Evolutionary conservation across 2,888 invertebrate species (phyloP), one percentile per base, ranked within the genome.

Genomic region (Dendrolimus pini): DNA sequence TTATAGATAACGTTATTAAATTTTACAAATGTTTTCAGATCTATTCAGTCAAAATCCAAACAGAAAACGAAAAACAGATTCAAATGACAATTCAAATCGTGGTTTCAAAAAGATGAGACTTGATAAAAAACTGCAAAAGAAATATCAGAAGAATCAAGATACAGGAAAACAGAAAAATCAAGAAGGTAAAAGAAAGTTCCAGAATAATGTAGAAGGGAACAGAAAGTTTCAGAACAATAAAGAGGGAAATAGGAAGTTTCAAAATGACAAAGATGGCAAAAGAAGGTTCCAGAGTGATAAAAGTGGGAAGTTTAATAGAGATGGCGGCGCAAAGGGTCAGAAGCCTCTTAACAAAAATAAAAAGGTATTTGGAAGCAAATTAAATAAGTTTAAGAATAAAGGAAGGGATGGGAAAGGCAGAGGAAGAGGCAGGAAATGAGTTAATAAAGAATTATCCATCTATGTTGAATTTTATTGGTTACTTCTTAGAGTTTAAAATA

Each of bases 61-160:
- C 8, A 81, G 78, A 47, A 89, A 89, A 67, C 72, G 89, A 1
- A 89, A 83, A 69, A 63, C 76, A 0, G 83, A 78, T 47, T 9
- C 9, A 10, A 18, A 18, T 7, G 85, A 83, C 53, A 81, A 80
- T 56, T 74, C 77, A 52, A 74, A 80, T 0, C 72, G 90, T 58
- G 89, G 89, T 1, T 87, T 88, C 66, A 90, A 90, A 61, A 90
- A 88, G 62, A 84, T 89, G 83, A 72, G 88, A 55, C 68, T 89
- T 59, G 89, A 90, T 60, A 88, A 82, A 59, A 89, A 86, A 65
- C 59, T 83, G 1, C 74, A 84, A 63, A 87, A 85, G 68, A 88
- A 88, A 62, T 88, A 75, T 63, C 78, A 85, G 58, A 80, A 70
- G 58, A 74, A 74, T 53, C 71, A 71, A 54, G 72, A 74, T 47